Evolutionary conservation across 2,113 vertebrate genomes (phyloP), one percentile per base, ranked within the genome.

Genomic region (Progne subis): DNA sequence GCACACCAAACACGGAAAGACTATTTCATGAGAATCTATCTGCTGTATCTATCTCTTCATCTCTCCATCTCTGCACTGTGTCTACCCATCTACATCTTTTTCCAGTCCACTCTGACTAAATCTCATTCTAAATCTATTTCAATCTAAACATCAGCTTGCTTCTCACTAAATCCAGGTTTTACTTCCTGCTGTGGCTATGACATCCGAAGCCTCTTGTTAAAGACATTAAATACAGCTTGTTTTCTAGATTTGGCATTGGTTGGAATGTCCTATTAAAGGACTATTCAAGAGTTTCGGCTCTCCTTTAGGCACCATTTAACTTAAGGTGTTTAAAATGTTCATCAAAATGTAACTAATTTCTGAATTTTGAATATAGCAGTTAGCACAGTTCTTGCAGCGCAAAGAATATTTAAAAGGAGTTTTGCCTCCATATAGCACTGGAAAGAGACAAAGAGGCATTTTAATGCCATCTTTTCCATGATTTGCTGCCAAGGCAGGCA

Each of bases 1-100:
- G 97, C 96, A 92, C 88, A 91, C 91, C 92, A 92, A 96, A 90
- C 79, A 96, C 64, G 90, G 88, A 95, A 95, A 60, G 96, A 93
- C 95, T 96, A 94, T 92, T 96, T 92, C 97, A 95, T 96, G 97
- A 97, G 97, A 97, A 97, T 95, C 92, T 96, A 91, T 96, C 90
- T 96, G 88, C 94, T 95, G 26, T 72, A 78, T 78, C 95, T 91
- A 41, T 83, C 70, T 90, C 89, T 89, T 91, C 83, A 55, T 87
- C 55, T 94, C 90, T 90, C 74, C 86, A 88, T 90, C 67, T 92
- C 88, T 86, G 72, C 74, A 43, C 91, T 94, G 52, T 86, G 70
- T 85, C 92, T 90, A 70, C 68, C 53, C 82, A 94, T 93, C 92
- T 61, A 95, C 82, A 83, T 76, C 29, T 82, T 95, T 96, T 96